Percentiles rank a stretch among this genome's conserved stretches.
These are phyloP conservation scores for Pinctada fucata DNA, from an alignment of 2,888 invertebrate species.

Conservation along the genomic window DNA sequence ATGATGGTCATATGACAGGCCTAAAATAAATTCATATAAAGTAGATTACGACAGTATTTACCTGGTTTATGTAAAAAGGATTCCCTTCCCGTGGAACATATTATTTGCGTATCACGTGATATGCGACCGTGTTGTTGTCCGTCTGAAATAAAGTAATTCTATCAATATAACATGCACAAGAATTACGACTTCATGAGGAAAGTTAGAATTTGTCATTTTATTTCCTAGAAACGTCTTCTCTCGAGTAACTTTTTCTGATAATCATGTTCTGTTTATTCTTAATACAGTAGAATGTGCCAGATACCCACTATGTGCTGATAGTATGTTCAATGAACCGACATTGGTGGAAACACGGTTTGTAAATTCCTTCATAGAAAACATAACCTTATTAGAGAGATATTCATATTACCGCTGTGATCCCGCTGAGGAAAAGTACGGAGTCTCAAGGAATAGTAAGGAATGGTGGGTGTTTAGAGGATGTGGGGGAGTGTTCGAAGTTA, in stretches of 20 bases:
- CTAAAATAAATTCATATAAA: too few relatives aligned
- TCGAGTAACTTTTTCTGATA: background rate
- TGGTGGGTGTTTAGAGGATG: constrained; percentile 63
- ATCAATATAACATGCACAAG: too few relatives aligned
- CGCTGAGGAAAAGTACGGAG: constrained; percentile 47
- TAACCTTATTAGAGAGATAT: constrained; percentile 46
- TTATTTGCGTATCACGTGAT: too few relatives aligned
- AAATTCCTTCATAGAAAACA: constrained; percentile 38
- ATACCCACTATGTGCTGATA: constrained; percentile 32
- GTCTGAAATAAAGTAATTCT: too few relatives aligned
- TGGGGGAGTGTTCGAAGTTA: constrained; percentile 53
- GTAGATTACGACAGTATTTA: too few relatives aligned
- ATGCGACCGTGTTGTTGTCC: too few relatives aligned
- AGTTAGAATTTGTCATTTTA: background rate
- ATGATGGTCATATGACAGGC: too few relatives aligned
- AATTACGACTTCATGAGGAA: background rate
- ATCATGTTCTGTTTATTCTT: background rate
- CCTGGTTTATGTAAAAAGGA: too few relatives aligned
- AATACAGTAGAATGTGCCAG: constrained; percentile 37
- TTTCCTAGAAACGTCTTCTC: background rate
- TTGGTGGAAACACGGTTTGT: constrained; percentile 26
- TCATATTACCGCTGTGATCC: constrained; percentile 56
- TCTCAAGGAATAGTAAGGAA: constrained; percentile 39
- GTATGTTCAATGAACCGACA: constrained; percentile 37
- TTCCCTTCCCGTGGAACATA: too few relatives aligned